Evolutionary conservation across 2,113 vertebrate species (phyloP).

Genomic region (Odontesthes bonariensis): DNA sequence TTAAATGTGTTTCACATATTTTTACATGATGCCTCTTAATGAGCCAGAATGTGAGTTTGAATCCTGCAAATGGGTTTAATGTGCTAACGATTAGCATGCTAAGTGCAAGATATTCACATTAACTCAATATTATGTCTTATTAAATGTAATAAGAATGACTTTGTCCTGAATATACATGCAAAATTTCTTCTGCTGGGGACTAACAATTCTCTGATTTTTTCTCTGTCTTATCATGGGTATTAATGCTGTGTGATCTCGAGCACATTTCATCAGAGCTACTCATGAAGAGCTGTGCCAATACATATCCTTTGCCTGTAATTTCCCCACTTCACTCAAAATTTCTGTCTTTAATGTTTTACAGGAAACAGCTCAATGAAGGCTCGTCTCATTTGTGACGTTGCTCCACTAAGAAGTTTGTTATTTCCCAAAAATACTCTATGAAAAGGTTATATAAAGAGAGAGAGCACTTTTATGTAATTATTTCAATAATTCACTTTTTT

Average conservation of each 20-base stretch:
- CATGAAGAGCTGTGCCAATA: conserved; percentile 67
- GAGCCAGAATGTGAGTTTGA: conserved; percentile 39
- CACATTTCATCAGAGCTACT: conserved; percentile 49
- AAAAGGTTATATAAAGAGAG: not conserved
- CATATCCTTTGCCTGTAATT: conserved; percentile 65
- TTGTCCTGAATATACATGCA: conserved; percentile 42
- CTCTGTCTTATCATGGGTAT: conserved; percentile 58
- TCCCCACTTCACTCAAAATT: conserved; percentile 40
- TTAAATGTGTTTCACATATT: conserved; percentile 21
- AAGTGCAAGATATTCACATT: conserved; percentile 44
- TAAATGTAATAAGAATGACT: conserved; percentile 59
- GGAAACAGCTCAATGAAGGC: conserved; percentile 50
- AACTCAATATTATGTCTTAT: conserved; percentile 53
- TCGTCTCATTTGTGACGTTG: conserved; percentile 48
- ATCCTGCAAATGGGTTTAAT: conserved; percentile 50
- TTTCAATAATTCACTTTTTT: not conserved
- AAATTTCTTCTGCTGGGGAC: conserved; percentile 64
- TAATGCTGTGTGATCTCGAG: conserved; percentile 67
- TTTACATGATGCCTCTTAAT: conserved; percentile 31
- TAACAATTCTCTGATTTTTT: conserved; percentile 71
- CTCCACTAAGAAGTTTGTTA: conserved; percentile 23
- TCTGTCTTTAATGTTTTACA: conserved; percentile 18
- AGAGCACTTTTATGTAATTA: not conserved
- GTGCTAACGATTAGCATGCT: conserved; percentile 13
- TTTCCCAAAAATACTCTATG: not conserved